Percentiles rank a stretch among this genome's conserved stretches.
phyloP scores from a whole-genome alignment of 2,797 vertebrate genomes.

The Coregonus sp. region DNA sequence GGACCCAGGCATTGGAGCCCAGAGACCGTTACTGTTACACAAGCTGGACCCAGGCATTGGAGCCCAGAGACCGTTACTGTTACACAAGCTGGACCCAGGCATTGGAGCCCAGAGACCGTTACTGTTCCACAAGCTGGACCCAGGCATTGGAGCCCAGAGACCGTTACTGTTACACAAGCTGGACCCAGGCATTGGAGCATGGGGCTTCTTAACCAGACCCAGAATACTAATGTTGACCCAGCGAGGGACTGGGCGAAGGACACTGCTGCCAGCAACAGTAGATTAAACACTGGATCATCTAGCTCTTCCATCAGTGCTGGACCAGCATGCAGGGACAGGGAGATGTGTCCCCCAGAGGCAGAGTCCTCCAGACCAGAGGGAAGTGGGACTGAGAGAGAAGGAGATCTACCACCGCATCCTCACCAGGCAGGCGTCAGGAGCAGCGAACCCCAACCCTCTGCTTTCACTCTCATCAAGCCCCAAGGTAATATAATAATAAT shows the following conservation, averaged over 20 bases:
- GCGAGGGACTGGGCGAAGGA: conserved; percentile 10
- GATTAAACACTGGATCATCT: conserved; percentile 18
- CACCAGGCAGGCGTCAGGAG: conserved; percentile 23
- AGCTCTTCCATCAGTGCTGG: conserved; percentile 20
- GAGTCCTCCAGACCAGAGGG: conserved; percentile 25
- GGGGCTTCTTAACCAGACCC: conserved; percentile 30
- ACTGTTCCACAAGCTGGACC: conserved; percentile 29
- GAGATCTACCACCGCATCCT: background rate
- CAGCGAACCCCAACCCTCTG: conserved; percentile 41
- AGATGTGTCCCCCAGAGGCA: conserved; percentile 38
- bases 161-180: background rate
- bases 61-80: too few relatives aligned
- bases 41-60: too few relatives aligned
- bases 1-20: background rate
- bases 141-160: conserved; percentile 57
- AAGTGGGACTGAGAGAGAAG: conserved; percentile 19
- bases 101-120: background rate
- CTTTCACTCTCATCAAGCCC: conserved; percentile 70
- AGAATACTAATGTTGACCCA: conserved; percentile 38
- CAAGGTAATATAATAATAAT: conserved; percentile 49
- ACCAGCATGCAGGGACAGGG: conserved; percentile 34
- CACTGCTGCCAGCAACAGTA: conserved; percentile 2
- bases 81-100: too few relatives aligned
- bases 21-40: too few relatives aligned
- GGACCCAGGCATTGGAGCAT: conserved; percentile 48